Conservation (phyloP, 2,797 vertebrate genomes). For the Todus mexicanus region DNA sequence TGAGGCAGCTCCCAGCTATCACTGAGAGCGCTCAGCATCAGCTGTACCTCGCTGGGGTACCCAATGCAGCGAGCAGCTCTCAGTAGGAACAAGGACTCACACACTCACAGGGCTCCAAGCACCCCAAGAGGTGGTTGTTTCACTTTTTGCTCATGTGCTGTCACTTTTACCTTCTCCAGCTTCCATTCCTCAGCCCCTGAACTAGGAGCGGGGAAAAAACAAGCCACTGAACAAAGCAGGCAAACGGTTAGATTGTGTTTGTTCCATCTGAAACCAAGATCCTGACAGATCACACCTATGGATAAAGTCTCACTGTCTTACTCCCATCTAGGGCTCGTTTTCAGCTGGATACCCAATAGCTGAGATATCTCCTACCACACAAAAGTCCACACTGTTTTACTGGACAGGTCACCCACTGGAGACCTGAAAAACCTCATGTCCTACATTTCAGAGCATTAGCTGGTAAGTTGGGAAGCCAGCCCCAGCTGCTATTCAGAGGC, state of each 20-base stretch:
- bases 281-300: not conserved
- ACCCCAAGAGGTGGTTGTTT: not conserved
- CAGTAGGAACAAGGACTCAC: not conserved
- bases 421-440: not conserved
- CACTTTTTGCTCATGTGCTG: not conserved
- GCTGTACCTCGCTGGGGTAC: not conserved
- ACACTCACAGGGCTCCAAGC: not conserved
- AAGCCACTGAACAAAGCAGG: not conserved
- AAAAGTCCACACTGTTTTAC: not conserved
- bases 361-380: not conserved
- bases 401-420: not conserved
- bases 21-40: not conserved
- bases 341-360: not conserved
- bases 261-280: not conserved
- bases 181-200: slow-evolving; percentile 31
- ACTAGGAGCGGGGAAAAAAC: not conserved
- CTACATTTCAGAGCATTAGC: not conserved
- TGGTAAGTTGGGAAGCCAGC: not conserved
- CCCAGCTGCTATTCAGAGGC: not conserved
- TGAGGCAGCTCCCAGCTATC: not conserved
- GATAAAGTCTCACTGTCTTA: not conserved
- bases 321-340: not conserved
- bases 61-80: not conserved
- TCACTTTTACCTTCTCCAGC: not conserved
- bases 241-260: not conserved